Base-by-base conservation (phyloP, 2,797 vertebrate genomes). In the Ataeniobius toweri region DNA sequence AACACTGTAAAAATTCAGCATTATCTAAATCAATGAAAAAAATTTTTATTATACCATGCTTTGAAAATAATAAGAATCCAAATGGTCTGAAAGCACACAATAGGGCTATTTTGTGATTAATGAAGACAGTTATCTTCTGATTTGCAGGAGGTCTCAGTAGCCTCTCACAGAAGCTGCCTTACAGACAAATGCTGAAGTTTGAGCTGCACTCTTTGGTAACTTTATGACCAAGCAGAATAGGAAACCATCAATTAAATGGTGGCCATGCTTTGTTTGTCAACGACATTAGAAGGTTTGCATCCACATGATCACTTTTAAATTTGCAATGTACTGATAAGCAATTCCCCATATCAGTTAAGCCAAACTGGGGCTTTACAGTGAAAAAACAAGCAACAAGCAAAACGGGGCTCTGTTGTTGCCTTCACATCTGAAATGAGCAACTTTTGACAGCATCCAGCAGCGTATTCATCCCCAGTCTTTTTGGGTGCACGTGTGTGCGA, bases 161-260 rank as follows among this genome's bases (percentile, higher is more conserved):
- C 71, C 6, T 80, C 61, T 76, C 41, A 82, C 71, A 75, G 67
- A 79, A 79, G 80, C 65, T 71, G 3, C 55, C 77, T 87, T 76
- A 88, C 48, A 46, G 78, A 77, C 79, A 79, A 22, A 1, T 8
- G 5, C 5, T 55, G 7, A 74, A 12, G 65, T 68, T 48, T 12
- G 6, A 28, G 16, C 55, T 59, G 74, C 61, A 55, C 59, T 88
- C 82, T 83, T 85, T 86, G 83, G 75, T 79, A 79, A 74, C 77
- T 85, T 85, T 67, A 56, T 75, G 86, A 81, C 87, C 65, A 81
- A 86, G 73, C 46, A 69, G 75, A 89, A 83, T 65, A 81, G 79
- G 67, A 77, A 68, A 44, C 22, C 56, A 48, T 58, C 24, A 55
- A 22, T 24, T 55, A 5, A 14, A 44, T 1, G 39, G 5, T n/a